Evolutionary conservation across 2,888 invertebrate species (phyloP), one percentile per base, ranked within the genome.

Genomic region (Philaethria dido): DNA sequence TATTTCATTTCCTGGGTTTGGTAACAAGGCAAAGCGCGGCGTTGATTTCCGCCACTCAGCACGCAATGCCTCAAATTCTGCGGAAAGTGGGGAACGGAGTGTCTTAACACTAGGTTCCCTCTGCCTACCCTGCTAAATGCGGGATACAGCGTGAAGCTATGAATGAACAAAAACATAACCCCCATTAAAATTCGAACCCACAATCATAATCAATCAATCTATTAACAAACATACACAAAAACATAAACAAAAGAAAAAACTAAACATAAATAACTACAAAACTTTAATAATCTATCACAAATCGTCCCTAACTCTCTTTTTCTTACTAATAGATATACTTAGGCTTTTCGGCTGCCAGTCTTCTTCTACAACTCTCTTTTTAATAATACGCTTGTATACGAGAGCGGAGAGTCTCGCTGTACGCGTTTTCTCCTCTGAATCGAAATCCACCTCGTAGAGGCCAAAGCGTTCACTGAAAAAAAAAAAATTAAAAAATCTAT

Each of bases 391-490:
- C 63, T 93, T 93, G 79, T 90, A 95, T 0, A 93, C 93, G 13
- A 90, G 78, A 0, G 94, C 94, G 0, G 96, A 95, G 3, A 93
- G 83, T 70, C 96, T 94, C 0, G 95, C 93, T 0, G 93, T 94
- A 59, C 96, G 88, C 0, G 92, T 93, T 69, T 94, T 93, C 0
- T 93, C 81, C 0, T 94, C 93, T 18, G 94, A 93, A 0, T 86
- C 90, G 74, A 95, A 96, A 77, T 96, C 94, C 1, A 96, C 95
- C 70, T 94, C 93, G 77, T 94, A 95, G 0, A 96, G 81, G 0
- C 96, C 96, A 77, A 95, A 96, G 67, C 93, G 93, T 78, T 94
- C 93, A 20, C 91, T 92, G 78, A 3, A 82, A 81, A 16, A 39
- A 54, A 61, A 55, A 3, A 33, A 16, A 39, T 52, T 39, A 64